These are phyloP conservation scores for Sapayoa aenigma DNA, from an alignment of 2,113 vertebrate species.

Conservation along the genomic window DNA sequence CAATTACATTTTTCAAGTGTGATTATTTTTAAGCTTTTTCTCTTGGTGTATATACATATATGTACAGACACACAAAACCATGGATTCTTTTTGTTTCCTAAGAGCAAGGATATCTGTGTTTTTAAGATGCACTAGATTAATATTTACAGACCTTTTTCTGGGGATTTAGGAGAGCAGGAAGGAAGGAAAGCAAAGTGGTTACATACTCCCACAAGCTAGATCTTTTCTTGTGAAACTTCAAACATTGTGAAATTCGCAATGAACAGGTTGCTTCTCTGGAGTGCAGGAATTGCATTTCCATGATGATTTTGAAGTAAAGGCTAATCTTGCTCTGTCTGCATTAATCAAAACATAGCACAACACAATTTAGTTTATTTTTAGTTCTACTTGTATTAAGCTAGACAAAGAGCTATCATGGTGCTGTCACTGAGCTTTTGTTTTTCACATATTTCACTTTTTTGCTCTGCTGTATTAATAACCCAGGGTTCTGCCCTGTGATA, in stretches of 20 bases:
- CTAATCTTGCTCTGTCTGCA: background rate
- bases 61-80: background rate
- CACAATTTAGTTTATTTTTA: constrained; percentile 11
- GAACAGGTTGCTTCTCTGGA: constrained; percentile 21
- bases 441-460: background rate
- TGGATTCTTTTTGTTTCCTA: background rate
- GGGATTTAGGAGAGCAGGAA: background rate
- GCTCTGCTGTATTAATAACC: background rate
- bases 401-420: background rate
- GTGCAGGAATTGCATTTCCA: background rate
- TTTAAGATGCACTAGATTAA: background rate
- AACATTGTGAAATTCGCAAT: background rate
- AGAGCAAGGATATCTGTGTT: background rate
- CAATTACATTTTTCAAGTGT: background rate
- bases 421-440: background rate
- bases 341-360: constrained; percentile 33
- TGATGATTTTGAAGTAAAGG: background rate
- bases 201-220: background rate
- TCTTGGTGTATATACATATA: background rate
- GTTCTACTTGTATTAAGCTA: background rate
- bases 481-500: background rate
- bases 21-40: constrained; percentile 4
- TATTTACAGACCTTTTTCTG: background rate
- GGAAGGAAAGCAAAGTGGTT: background rate
- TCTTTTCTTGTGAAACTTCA: background rate